Percentiles rank a stretch among this genome's conserved stretches.
Conservation (phyloP, 2,888 invertebrate genomes). For the Drosophila neotestacea region DNA sequence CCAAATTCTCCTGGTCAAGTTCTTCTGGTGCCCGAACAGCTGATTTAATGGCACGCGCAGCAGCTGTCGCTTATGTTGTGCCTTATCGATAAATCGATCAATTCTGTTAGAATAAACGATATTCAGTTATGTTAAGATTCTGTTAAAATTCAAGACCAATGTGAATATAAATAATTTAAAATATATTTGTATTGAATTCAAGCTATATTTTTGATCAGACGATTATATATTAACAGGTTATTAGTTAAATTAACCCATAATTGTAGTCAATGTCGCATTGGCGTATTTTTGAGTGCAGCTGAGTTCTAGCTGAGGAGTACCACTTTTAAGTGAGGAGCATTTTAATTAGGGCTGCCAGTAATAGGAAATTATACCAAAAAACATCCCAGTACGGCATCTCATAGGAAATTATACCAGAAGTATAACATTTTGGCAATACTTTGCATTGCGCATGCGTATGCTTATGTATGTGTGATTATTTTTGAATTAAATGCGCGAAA, state of each 20-base stretch:
- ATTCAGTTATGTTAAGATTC: background rate
- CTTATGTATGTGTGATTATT: background rate
- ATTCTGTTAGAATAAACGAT: background rate
- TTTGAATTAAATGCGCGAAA: conserved; percentile 28
- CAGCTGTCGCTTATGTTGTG: conserved; percentile 29
- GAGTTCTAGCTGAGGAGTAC: background rate
- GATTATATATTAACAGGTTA: background rate
- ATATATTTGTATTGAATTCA: too few relatives aligned
- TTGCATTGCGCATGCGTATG: conserved; percentile 30
- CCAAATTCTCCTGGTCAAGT: conserved; percentile 23
- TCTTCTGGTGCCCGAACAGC: conserved; percentile 50
- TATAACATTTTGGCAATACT: too few relatives aligned
- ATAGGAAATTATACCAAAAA: too few relatives aligned
- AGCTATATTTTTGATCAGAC: background rate
- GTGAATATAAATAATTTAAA: background rate
- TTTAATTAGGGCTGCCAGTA: background rate
- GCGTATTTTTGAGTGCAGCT: background rate
- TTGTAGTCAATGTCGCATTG: background rate
- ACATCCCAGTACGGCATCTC: too few relatives aligned
- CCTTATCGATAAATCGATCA: conserved; percentile 33
- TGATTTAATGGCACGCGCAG: conserved; percentile 45
- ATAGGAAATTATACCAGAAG: too few relatives aligned
- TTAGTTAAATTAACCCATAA: background rate
- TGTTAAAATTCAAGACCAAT: background rate
- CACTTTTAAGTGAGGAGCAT: conserved; percentile 1